A percentile compares a stretch with the other conserved stretches of the same genome.
Conservation (phyloP, 2,113 vertebrate species). For the Dermatemys mawii region DNA sequence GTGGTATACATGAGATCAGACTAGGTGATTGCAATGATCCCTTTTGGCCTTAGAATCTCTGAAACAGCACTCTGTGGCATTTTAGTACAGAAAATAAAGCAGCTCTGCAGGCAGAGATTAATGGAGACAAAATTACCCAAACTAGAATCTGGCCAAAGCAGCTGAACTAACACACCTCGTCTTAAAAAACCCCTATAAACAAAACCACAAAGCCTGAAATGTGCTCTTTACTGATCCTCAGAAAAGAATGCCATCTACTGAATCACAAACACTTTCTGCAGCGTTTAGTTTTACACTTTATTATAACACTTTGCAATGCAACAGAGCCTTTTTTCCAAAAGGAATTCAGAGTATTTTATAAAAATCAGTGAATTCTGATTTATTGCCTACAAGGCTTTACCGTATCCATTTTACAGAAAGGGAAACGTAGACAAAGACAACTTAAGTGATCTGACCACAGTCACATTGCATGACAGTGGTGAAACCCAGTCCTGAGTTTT, state of each 20-base stretch:
- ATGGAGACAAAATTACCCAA: not conserved
- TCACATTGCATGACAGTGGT: not conserved
- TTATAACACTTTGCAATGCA: not conserved
- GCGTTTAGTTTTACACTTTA: not conserved
- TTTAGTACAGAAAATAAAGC: not conserved
- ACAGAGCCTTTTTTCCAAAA: not conserved
- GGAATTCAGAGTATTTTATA: not conserved
- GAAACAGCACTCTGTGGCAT: not conserved
- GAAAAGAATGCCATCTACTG: not conserved
- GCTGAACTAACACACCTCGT: not conserved
- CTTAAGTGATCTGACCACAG: not conserved
- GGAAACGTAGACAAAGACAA: not conserved
- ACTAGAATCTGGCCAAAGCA: not conserved
- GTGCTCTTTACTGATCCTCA: not conserved
- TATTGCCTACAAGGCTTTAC: not conserved
- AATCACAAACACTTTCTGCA: not conserved
- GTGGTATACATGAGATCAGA: no score
- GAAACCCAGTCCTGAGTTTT: not conserved
- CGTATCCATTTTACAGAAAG: not conserved
- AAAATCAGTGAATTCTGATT: not conserved
- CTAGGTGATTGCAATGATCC: no score
- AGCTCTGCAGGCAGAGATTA: not conserved
- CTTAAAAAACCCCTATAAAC: constrained; percentile 14
- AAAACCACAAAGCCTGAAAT: accelerated
- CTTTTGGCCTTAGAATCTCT: no score